A percentile compares a stretch with the other conserved stretches of the same genome.
These are phyloP conservation scores for Sceloporus tristichus DNA, from an alignment of 2,113 vertebrate genomes.

Conservation along the genomic window DNA sequence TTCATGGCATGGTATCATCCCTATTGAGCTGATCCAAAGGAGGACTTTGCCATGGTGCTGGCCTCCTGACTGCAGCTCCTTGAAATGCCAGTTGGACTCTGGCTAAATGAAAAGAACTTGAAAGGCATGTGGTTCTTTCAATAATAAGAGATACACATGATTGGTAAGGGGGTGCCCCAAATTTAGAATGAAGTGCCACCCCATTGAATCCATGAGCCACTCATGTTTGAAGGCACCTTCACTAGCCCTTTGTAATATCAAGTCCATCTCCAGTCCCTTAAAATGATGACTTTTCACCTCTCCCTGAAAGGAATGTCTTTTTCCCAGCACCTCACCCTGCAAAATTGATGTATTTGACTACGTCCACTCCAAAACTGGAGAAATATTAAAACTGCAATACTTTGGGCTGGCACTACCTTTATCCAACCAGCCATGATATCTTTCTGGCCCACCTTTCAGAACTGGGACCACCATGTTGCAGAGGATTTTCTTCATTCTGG, in stretches of 20 bases:
- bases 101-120: too few relatives aligned
- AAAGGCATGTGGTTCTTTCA: too few relatives aligned
- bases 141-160: too few relatives aligned
- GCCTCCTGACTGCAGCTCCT: too few relatives aligned
- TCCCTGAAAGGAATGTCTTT: not conserved
- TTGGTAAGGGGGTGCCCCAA: too few relatives aligned
- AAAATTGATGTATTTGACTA: too few relatives aligned
- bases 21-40: not conserved
- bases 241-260: not conserved
- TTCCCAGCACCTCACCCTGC: not conserved
- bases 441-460: not conserved
- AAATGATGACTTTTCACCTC: not conserved
- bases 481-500: not conserved
- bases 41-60: too few relatives aligned
- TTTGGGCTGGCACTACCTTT: not conserved
- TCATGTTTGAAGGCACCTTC: not conserved
- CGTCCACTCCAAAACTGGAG: too few relatives aligned
- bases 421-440: not conserved
- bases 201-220: too few relatives aligned
- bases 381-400: not conserved
- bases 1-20: not conserved
- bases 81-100: too few relatives aligned
- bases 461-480: not conserved
- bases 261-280: not conserved
- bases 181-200: not conserved